A percentile compares a stretch with the other conserved stretches of the same genome.
Evolutionary conservation across 2,113 vertebrate genomes (phyloP).

Genomic region (Nothobranchius furzeri): DNA sequence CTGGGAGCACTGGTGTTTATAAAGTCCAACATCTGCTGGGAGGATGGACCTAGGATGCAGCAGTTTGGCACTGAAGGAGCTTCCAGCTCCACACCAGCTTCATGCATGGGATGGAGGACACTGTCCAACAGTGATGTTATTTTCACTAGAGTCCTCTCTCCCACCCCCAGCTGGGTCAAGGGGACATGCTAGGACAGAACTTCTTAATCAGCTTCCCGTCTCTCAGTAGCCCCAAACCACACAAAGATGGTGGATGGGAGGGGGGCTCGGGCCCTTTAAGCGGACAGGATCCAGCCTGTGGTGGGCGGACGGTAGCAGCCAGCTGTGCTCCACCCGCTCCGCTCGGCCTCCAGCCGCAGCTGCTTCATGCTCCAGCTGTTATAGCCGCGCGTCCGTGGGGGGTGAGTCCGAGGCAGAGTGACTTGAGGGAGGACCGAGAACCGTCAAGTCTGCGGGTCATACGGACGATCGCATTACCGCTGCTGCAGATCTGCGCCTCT

Average conservation of each 20-base stretch:
- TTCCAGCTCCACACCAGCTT: background rate
- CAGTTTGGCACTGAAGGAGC: background rate
- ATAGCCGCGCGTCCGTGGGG: no score
- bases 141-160: background rate
- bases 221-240: no score
- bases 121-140: background rate
- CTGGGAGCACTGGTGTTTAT: background rate
- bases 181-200: background rate
- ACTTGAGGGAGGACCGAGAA: no score
- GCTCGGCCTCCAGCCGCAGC: no score
- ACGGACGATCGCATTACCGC: conserved; percentile 9
- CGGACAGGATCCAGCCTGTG: conserved; percentile 7
- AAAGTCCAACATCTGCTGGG: no score
- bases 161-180: background rate
- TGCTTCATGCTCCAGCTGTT: no score
- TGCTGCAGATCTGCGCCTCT: conserved; percentile 7
- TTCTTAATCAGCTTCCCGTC: no score
- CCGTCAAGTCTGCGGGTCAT: background rate
- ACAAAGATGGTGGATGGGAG: no score
- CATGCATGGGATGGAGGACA: background rate
- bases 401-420: no score
- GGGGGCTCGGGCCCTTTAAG: conserved; percentile 53
- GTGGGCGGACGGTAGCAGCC: background rate
- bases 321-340: no score
- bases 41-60: background rate